phyloP scores from a whole-genome alignment of 2,888 invertebrate genomes.

The Asteroscopus sphinx region DNA sequence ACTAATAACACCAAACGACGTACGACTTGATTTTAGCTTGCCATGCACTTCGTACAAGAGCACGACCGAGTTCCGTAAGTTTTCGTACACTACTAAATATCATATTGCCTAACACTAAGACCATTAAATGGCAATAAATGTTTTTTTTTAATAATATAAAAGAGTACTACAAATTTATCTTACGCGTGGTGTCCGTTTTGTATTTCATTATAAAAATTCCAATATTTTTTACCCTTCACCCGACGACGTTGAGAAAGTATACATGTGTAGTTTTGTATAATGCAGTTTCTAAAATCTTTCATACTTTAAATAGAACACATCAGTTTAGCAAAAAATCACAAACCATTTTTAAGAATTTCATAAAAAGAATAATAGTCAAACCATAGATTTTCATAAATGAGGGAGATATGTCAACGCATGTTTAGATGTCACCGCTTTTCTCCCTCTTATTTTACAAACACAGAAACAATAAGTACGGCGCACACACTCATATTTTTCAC shows the following conservation, averaged over 20 bases:
- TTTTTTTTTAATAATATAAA: slow-evolving; percentile 40
- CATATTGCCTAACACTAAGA: slow-evolving; percentile 42
- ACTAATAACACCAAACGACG: slow-evolving; percentile 69
- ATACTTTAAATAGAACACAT: slow-evolving; percentile 32
- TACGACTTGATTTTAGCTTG: slow-evolving; percentile 38
- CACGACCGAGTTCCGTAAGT: slow-evolving; percentile 71
- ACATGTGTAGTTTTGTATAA: slow-evolving; percentile 25
- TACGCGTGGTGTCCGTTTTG: slow-evolving; percentile 25
- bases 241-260: slow-evolving; percentile 26
- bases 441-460: too few relatives aligned
- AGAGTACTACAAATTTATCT: slow-evolving; percentile 36
- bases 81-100: slow-evolving; percentile 27
- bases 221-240: slow-evolving; percentile 43
- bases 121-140: slow-evolving; percentile 53
- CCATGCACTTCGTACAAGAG: slow-evolving; percentile 62
- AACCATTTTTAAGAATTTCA: slow-evolving; percentile 24
- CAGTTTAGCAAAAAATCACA: slow-evolving; percentile 21
- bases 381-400: too few relatives aligned
- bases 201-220: slow-evolving; percentile 20
- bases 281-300: slow-evolving; percentile 23
- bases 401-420: too few relatives aligned
- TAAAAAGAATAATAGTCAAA: too few relatives aligned
- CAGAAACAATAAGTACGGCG: too few relatives aligned
- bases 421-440: too few relatives aligned
- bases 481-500: too few relatives aligned